Evolutionary conservation across 1,140 invertebrate species (phyloP).

Genomic region (Achroia grisella): DNA sequence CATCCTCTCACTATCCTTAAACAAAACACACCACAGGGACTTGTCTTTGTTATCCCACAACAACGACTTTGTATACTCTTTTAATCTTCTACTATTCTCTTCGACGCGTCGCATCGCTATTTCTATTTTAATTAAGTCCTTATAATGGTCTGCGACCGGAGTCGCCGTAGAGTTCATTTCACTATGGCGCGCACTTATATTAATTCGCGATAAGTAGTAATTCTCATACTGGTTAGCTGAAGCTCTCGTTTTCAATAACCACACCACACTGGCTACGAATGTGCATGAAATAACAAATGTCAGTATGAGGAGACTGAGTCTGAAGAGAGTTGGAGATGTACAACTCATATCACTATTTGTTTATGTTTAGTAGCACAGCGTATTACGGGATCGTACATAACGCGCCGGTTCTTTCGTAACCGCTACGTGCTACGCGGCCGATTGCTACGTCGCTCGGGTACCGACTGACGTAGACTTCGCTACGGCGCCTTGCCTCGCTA

Average conservation of each 20-base stretch:
- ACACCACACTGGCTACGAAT: conserved; percentile 63
- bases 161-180: conserved; percentile 43
- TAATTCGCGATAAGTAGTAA: conserved; percentile 72
- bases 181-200: conserved; percentile 51
- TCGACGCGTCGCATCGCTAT: conserved; percentile 69
- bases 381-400: conserved; percentile 52
- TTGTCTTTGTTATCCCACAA: conserved; percentile 73
- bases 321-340: conserved; percentile 54
- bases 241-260: conserved; percentile 51
- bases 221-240: conserved; percentile 60
- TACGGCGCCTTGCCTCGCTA: conserved; percentile 8
- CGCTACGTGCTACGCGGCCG: conserved; percentile 51
- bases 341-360: conserved; percentile 72
- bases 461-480: conserved; percentile 46
- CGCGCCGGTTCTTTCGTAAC: conserved; percentile 32
- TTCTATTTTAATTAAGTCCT: conserved; percentile 72
- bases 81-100: conserved; percentile 68
- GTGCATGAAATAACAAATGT: conserved; percentile 59
- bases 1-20: conserved; percentile 63
- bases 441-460: conserved; percentile 36
- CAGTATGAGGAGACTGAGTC: conserved; percentile 59
- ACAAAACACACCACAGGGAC: conserved; percentile 71
- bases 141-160: conserved; percentile 62
- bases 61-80: conserved; percentile 68
- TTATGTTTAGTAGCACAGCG: conserved; percentile 48